A percentile compares a stretch with the other conserved stretches of the same genome.
Conservation (phyloP, 2,888 invertebrate species). For the Caenorhabditis japonica region DNA sequence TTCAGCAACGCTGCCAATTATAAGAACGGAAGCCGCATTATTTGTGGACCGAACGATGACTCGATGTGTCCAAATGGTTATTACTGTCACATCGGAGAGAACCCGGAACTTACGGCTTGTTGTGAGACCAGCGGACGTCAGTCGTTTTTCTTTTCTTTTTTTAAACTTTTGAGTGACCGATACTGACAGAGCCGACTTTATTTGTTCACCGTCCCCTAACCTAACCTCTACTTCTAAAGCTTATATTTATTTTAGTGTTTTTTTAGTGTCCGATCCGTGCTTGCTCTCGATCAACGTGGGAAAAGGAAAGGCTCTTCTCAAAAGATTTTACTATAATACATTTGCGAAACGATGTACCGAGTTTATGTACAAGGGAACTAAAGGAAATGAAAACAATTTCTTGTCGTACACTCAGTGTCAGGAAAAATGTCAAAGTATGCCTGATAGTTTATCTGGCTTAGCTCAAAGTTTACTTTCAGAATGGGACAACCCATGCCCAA, state of each 20-base stretch:
- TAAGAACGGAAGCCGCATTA: conserved; percentile 54
- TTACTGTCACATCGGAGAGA: conserved; percentile 76
- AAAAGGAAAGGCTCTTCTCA: conserved; percentile 68
- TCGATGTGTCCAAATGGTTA: conserved; percentile 71
- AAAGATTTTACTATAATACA: conserved; percentile 74
- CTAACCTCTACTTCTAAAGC: not conserved
- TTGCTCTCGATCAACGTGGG: conserved; percentile 71
- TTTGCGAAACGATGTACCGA: conserved; percentile 72
- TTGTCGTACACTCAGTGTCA: conserved; percentile 68
- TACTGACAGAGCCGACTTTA: too few relatives aligned
- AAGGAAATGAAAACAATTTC: conserved; percentile 77
- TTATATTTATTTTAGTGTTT: conserved; percentile 37
- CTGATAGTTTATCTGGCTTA: too few relatives aligned
- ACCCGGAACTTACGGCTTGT: conserved; percentile 71
- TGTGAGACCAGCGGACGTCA: conserved; percentile 75
- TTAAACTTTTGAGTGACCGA: not conserved
- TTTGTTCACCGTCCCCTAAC: conserved; percentile 15
- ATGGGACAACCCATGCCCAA: conserved; percentile 74
- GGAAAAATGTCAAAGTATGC: conserved; percentile 69
- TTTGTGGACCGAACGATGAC: conserved; percentile 64
- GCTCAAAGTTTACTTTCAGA: conserved; percentile 63
- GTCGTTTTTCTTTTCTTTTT: conserved; percentile 26
- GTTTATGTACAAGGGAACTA: conserved; percentile 71
- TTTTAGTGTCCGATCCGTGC: conserved; percentile 73
- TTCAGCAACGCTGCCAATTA: conserved; percentile 67